These are phyloP conservation scores for Caenorhabditis remanei DNA, from an alignment of 1,140 invertebrate genomes.

Conservation along the genomic window DNA sequence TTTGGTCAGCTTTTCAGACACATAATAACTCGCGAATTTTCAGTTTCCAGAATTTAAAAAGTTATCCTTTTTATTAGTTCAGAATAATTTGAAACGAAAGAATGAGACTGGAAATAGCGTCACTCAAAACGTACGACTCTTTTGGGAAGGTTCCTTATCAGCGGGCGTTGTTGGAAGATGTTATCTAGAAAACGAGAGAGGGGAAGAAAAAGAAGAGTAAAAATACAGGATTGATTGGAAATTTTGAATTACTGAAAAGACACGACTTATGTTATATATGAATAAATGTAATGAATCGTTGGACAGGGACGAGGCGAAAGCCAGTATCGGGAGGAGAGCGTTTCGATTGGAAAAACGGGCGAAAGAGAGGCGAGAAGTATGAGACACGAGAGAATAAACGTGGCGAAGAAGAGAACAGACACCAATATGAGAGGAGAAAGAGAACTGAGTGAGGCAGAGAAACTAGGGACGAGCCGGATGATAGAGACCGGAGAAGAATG, in stretches of 20 bases:
- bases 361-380: slow-evolving; percentile 33
- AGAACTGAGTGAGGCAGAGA: slow-evolving; percentile 8
- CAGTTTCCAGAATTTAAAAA: neutral
- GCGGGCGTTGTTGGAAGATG: neutral
- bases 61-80: too few species aligned
- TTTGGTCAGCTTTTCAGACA: slow-evolving; percentile 35
- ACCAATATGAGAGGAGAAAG: neutral
- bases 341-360: slow-evolving; percentile 46
- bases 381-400: slow-evolving; percentile 40
- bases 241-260: neutral
- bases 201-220: neutral
- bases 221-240: neutral
- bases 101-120: too few species aligned
- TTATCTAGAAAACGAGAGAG: neutral
- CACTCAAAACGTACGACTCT: too few species aligned
- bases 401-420: slow-evolving; percentile 15
- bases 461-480: slow-evolving; percentile 29
- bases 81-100: too few species aligned
- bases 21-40: neutral
- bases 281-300: slow-evolving; percentile 49
- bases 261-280: slow-evolving; percentile 27
- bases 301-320: slow-evolving; percentile 35
- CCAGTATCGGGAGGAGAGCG: slow-evolving; percentile 43
- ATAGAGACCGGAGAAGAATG: slow-evolving; percentile 8
- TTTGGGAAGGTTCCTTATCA: neutral